phyloP scores from a whole-genome alignment of 1,140 invertebrate species.

The Papilio polyxenes region DNA sequence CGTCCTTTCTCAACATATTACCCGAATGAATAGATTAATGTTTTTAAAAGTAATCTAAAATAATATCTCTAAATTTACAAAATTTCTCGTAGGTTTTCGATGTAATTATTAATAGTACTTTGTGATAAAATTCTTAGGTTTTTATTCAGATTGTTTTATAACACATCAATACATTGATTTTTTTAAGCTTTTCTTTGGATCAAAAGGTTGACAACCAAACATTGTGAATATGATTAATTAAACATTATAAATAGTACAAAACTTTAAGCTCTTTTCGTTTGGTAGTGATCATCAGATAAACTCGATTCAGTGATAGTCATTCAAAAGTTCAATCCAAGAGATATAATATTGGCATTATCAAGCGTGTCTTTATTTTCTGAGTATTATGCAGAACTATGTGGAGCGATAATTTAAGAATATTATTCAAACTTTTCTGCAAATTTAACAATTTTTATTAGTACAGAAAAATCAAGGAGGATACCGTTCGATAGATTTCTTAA shows the following conservation, averaged over 20 bases:
- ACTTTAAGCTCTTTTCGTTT: too few relatives aligned
- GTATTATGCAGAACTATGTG: too few relatives aligned
- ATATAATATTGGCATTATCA: slow-evolving; percentile 26
- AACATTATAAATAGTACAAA: too few relatives aligned
- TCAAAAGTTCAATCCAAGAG: too few relatives aligned
- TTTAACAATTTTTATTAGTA: not conserved
- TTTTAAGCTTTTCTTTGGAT: not conserved
- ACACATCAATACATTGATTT: not conserved
- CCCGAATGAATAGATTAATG: slow-evolving; percentile 44
- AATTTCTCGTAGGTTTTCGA: not conserved
- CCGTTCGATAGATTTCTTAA: not conserved
- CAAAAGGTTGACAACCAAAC: too few relatives aligned
- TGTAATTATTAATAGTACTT: slow-evolving; percentile 24
- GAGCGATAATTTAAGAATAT: too few relatives aligned
- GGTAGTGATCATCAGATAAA: too few relatives aligned
- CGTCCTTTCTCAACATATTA: slow-evolving; percentile 37
- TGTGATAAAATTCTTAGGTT: not conserved
- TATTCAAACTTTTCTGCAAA: too few relatives aligned
- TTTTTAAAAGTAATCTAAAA: slow-evolving; percentile 22
- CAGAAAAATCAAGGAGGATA: not conserved
- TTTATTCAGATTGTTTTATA: not conserved
- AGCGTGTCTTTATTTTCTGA: slow-evolving; percentile 34
- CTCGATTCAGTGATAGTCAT: too few relatives aligned
- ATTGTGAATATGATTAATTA: too few relatives aligned
- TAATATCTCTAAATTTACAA: not conserved